Conservation (phyloP, 2,888 invertebrate species). For the Malachius bipustulatus region DNA sequence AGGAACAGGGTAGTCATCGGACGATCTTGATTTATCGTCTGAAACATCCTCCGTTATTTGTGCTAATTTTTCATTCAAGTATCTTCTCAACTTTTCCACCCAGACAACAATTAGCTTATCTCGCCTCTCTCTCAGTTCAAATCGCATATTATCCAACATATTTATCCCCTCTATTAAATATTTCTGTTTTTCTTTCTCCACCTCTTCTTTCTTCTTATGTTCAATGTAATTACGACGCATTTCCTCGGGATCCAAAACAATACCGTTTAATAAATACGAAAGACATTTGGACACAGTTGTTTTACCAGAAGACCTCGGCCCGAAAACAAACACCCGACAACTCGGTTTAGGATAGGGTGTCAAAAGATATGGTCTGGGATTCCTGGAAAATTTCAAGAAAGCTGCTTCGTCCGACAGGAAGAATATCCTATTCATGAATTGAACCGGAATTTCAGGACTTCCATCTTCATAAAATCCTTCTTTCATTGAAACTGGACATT, state of each 20-base stretch:
- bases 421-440: conserved; percentile 50
- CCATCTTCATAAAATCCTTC: conserved; percentile 43
- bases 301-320: conserved; percentile 49
- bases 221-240: conserved; percentile 22
- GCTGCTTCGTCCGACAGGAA: conserved; percentile 43
- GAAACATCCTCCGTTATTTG: not conserved
- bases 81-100: not conserved
- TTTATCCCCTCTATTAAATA: conserved; percentile 25
- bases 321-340: conserved; percentile 48
- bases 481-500: conserved; percentile 51
- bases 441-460: conserved; percentile 42
- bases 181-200: conserved; percentile 34
- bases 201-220: conserved; percentile 22
- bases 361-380: conserved; percentile 49
- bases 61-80: not conserved
- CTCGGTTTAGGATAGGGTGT: conserved; percentile 45
- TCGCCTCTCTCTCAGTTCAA: conserved; percentile 16
- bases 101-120: not conserved
- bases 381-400: conserved; percentile 43
- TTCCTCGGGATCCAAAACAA: conserved; percentile 36
- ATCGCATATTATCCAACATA: conserved; percentile 23
- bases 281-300: conserved; percentile 44
- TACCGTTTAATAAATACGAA: conserved; percentile 41
- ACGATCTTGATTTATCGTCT: not conserved
- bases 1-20: too few relatives aligned